A percentile compares a stretch with the other conserved stretches of the same genome.
phyloP scores from a whole-genome alignment of 2,888 invertebrate species.

The Lutraria lutraria region DNA sequence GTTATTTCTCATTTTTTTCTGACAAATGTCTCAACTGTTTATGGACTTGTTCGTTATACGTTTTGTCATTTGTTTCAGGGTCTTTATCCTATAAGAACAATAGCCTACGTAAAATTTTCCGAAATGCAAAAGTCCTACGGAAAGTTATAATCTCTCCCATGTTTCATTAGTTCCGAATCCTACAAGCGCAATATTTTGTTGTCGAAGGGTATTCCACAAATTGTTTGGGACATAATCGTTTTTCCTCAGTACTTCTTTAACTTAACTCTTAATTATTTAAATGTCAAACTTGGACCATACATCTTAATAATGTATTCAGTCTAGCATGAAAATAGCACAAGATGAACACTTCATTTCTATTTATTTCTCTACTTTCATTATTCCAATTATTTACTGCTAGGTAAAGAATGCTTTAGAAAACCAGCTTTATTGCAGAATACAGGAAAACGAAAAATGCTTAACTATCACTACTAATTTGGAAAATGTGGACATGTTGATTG shows the following conservation, averaged over 20 bases:
- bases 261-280: conserved; percentile 17
- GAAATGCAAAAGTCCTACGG: background rate
- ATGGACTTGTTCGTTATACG: background rate
- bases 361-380: background rate
- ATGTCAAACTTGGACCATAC: conserved; percentile 15
- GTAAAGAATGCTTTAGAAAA: background rate
- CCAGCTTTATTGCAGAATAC: background rate
- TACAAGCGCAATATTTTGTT: background rate
- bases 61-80: background rate
- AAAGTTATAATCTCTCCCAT: background rate
- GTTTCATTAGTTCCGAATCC: background rate
- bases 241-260: background rate
- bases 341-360: background rate
- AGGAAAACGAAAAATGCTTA: background rate
- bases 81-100: background rate
- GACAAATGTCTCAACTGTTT: background rate
- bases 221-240: background rate
- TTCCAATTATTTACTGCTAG: background rate
- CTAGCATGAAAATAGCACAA: conserved; percentile 10
- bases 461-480: background rate
- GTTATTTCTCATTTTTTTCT: background rate
- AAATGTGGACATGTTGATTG: no score
- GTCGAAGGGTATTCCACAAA: background rate
- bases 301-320: background rate
- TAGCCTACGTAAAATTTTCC: background rate